Base-by-base conservation (phyloP, 2,797 vertebrate genomes). In the Philypnodon macrostomus region DNA sequence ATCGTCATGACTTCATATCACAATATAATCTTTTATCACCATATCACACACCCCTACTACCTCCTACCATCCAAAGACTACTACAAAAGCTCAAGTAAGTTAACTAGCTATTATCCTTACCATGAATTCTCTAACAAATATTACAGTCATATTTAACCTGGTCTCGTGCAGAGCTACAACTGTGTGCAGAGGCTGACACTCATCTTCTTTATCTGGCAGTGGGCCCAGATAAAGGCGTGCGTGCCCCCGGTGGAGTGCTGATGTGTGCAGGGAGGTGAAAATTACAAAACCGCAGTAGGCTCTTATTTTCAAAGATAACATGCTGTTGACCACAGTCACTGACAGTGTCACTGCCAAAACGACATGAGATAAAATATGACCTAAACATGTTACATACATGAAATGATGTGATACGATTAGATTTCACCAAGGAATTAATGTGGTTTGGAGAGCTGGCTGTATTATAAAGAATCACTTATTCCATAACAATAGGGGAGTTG, bases 201-300 rank as follows among this genome's bases (percentile, higher is more conserved):
- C 24, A 0, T 19, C 33, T 2, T 19, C 4, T 26, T n/a, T 19
- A 41, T 35, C 24, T 60, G 67, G 51, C 47, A 17, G 9, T 7
- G 1, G 1, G 15, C 57, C 53, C 48, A 42, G 48, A 33, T 35
- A 21, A 55, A 41, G 38, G 21, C 33, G 19, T 32, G 18, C 34
- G 41, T 41, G 37, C 23, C 32, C 42, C 5, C 12, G 4, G 5
- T 18, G 32, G 42, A 52, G 14, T 34, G 53, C 66, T 42, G 26
- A 63, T 18, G 31, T 33, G 51, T 29, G 26, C 42, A 38, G 17
- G 41, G 37, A 63, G 48, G 58, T 57, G 62, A 67, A 48, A 70
- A 75, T 67, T 2, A 67, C 45, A 42, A 59, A 58, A 59, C 41
- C 50, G 34, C 51, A 53, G 58, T 38, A 21, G 51, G 42, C 21